Evolutionary conservation across 2,888 invertebrate species (phyloP), one percentile per base, ranked within the genome.

Genomic region (Dexiosoma caninum): DNA sequence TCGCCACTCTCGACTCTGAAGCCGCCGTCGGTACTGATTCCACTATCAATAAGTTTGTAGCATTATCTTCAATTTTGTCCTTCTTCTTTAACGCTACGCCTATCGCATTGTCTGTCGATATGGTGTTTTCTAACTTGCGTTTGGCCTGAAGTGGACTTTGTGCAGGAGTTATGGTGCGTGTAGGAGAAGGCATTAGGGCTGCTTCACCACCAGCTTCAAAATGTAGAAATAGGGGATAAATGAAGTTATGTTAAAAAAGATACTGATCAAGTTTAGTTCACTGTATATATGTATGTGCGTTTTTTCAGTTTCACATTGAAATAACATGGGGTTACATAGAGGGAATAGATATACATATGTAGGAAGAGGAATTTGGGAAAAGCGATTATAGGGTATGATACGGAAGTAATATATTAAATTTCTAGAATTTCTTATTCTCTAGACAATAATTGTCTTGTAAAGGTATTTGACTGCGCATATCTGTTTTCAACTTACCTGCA

Each of bases 111-210:
- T 92, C 95, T 83, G 94, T 94, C 49, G 95, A 95, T 84, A 94
- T 92, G n/a, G 95, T 94, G 27, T 93, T 92, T 88, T 95, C 95
- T 66, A 95, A 90, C 88, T 95, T 95, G 66, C 95, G 92, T 88
- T 95, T 95, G 64, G 94, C 92, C 76, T 95, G 94, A 51, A 91
- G 89, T 40, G 90, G 89, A 75, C 89, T 89, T 81, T 90, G 88
- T 64, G 89, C 87, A 62, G 91, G 90, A 16, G 90, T 89, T 14
- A 93, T 92, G 35, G 93, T 93, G 84, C 93, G 91, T 23, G 92
- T 92, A 49, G 93, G 93, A 2, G 91, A 93, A 90, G 84, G 93
- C 93, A 88, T 93, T 90, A 88, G 91, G 88, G 83, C 93, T 90
- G 89, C 90, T 86, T 91, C 91, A 60, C 91, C 91, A 10, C 91